These are phyloP conservation scores for Chionodraco myersi DNA, from an alignment of 2,113 vertebrate species.

Conservation along the genomic window DNA sequence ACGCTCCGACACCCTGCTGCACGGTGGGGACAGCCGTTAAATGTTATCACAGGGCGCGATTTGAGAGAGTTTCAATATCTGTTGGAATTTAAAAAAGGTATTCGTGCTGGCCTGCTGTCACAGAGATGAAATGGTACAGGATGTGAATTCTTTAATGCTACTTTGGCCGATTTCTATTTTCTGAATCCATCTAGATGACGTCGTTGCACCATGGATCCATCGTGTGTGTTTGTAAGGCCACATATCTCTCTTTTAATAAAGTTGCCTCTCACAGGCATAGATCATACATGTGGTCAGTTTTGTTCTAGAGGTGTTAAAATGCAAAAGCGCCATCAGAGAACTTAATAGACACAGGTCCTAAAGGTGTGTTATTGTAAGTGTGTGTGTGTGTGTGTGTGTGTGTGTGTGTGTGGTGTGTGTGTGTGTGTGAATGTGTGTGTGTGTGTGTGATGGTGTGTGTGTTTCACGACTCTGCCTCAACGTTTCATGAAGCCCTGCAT, in stretches of 20 bases:
- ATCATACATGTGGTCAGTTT: neutral
- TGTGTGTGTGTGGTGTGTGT: neutral
- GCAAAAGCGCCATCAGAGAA: neutral
- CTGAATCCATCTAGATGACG: neutral
- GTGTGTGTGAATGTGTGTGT: neutral
- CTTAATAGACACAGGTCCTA: neutral
- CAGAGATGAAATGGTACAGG: too few relatives aligned
- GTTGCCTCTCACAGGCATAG: neutral
- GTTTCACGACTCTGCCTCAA: slow-evolving; percentile 28
- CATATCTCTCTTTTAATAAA: neutral
- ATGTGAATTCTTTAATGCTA: neutral
- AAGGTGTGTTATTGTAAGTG: slow-evolving; percentile 3
- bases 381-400: neutral
- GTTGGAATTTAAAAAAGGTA: too few relatives aligned
- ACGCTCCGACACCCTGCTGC: neutral
- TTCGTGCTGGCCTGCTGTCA: too few relatives aligned
- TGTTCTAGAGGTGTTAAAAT: neutral
- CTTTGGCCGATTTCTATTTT: neutral
- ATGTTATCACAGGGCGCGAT: too few relatives aligned
- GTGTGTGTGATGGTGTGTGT: neutral
- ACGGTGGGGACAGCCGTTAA: neutral
- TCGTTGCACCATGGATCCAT: too few relatives aligned
- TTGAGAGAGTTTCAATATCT: too few relatives aligned
- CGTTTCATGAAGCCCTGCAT: slow-evolving; percentile 82
- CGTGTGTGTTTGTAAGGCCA: slow-evolving; percentile 21